phyloP scores from a whole-genome alignment of 2,888 invertebrate species.

The Cosmorhoe ocellata region DNA sequence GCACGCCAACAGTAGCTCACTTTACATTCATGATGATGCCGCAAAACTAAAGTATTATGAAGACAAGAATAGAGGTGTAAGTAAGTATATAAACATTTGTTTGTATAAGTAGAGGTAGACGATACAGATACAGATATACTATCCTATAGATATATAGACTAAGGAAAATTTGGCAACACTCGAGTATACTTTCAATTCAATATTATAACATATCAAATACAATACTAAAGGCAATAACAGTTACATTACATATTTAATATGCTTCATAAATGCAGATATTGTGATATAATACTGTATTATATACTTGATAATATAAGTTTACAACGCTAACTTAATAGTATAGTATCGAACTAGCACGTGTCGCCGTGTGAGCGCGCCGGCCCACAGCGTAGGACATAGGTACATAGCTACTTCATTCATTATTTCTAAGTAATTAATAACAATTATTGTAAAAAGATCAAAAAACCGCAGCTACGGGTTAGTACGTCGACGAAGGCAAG shows the following conservation, averaged over 20 bases:
- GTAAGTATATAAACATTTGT: constrained; percentile 4
- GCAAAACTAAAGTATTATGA: no score
- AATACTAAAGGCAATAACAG: constrained; percentile 3
- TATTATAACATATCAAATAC: constrained; percentile 26
- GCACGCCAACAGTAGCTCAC: no score
- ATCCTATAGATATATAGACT: constrained; percentile 39
- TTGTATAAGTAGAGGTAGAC: constrained; percentile 19
- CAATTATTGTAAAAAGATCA: constrained; percentile 48
- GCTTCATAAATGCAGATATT: constrained; percentile 31
- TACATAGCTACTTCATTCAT: background rate
- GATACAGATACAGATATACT: constrained; percentile 17
- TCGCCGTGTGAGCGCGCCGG: no score
- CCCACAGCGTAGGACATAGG: background rate
- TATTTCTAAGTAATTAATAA: constrained; percentile 9
- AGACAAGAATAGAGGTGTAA: no score
- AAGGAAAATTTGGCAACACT: constrained; percentile 66
- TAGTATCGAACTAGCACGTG: constrained; percentile 1
- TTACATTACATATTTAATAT: constrained; percentile 27
- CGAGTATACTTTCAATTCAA: constrained; percentile 27
- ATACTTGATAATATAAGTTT: constrained; percentile 13
- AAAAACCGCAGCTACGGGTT: constrained; percentile 39
- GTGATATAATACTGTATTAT: constrained; percentile 25
- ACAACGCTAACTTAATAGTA: constrained; percentile 11
- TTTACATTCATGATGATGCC: constrained; percentile 6
- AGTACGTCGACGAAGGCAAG: constrained; percentile 13